Conservation (phyloP, 1,140 invertebrate species). For the Pemphigus obesinymphae region DNA sequence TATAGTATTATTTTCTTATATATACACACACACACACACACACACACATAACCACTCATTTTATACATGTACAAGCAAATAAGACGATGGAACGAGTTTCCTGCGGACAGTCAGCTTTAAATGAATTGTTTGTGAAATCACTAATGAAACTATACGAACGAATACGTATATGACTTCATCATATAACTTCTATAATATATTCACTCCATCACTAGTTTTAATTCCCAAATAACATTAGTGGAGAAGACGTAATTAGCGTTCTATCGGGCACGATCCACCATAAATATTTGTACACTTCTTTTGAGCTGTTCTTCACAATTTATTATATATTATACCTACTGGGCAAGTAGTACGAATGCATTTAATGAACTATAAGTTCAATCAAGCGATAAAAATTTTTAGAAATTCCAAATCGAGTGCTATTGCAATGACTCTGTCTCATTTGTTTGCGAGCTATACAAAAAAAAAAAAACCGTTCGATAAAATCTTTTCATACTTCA, state of each 20-base stretch:
- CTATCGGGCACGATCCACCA: not conserved
- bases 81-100: not conserved
- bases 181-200: not conserved
- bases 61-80: not conserved
- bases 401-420: no score
- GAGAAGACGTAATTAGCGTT: not conserved
- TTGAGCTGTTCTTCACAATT: not conserved
- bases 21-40: not conserved
- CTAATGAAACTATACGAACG: constrained; percentile 12
- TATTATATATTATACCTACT: no score
- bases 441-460: no score
- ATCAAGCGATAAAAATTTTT: no score
- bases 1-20: no score
- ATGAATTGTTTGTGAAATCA: not conserved
- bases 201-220: not conserved
- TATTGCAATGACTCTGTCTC: no score
- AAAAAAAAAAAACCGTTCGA: no score
- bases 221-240: not conserved
- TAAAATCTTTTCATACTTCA: no score
- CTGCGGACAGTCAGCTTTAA: not conserved
- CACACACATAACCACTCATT: not conserved
- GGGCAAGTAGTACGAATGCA: no score
- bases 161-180: not conserved
- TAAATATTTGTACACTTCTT: not conserved
- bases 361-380: no score